Evolutionary conservation across 2,113 vertebrate genomes (phyloP).

Genomic region (Pelobates fuscus): DNA sequence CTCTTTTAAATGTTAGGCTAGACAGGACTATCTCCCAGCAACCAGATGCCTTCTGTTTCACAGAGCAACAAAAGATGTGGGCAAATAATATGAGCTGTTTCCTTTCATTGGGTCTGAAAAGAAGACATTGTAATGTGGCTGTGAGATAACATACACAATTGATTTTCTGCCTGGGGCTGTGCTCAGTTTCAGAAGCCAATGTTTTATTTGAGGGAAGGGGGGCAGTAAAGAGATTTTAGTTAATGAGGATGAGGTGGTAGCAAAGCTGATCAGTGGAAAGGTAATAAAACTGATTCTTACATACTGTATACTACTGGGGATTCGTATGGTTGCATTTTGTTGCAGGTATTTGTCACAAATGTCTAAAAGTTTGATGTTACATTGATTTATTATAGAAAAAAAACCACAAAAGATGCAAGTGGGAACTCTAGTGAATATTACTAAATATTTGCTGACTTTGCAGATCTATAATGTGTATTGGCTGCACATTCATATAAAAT

Average conservation of each 20-base stretch:
- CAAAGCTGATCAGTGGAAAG: background rate
- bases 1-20: slow-evolving; percentile 13
- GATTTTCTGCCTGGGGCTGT: background rate
- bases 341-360: no score
- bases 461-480: no score
- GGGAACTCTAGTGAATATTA: no score
- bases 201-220: background rate
- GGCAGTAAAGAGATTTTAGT: no score
- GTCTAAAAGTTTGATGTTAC: no score
- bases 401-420: no score
- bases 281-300: background rate
- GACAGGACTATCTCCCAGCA: slow-evolving; percentile 44
- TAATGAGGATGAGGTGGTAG: background rate
- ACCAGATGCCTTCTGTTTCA: slow-evolving; percentile 38
- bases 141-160: slow-evolving; percentile 1
- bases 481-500: no score
- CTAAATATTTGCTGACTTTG: no score
- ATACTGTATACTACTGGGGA: background rate
- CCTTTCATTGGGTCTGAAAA: background rate
- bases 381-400: no score
- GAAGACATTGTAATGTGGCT: background rate
- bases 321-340: no score
- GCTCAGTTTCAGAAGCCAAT: background rate
- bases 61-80: slow-evolving; percentile 31
- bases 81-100: slow-evolving; percentile 14